phyloP scores from a whole-genome alignment of 2,888 invertebrate genomes.

The Drosophila kanekoi region DNA sequence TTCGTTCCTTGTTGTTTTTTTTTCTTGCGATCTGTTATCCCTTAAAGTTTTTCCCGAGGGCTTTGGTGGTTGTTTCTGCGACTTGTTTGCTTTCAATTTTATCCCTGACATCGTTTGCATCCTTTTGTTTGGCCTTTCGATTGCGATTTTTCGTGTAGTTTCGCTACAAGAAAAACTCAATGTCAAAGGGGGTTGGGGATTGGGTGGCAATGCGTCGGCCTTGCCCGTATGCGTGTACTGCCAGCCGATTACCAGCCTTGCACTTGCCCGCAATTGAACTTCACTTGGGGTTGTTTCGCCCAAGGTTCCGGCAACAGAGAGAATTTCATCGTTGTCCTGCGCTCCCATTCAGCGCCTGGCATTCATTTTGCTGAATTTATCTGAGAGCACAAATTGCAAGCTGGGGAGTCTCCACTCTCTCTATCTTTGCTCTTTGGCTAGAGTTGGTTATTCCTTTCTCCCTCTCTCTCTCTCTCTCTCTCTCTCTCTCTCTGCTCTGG shows the following conservation, averaged over 20 bases:
- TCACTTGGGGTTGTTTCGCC: slow-evolving; percentile 68
- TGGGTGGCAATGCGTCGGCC: slow-evolving; percentile 34
- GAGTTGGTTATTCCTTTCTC: slow-evolving; percentile 33
- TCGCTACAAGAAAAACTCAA: slow-evolving; percentile 5
- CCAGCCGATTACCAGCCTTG: slow-evolving; percentile 52
- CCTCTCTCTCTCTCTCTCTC: background rate
- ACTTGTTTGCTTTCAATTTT: slow-evolving; percentile 70
- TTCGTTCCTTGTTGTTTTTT: background rate
- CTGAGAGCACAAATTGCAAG: slow-evolving; percentile 40
- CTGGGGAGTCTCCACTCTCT: slow-evolving; percentile 1
- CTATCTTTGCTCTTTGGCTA: slow-evolving; percentile 22
- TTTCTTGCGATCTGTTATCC: slow-evolving; percentile 2
- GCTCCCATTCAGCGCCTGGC: slow-evolving; percentile 46
- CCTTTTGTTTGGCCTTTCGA: slow-evolving; percentile 61
- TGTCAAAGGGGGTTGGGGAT: slow-evolving; percentile 9
- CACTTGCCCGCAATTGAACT: slow-evolving; percentile 77
- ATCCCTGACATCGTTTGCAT: slow-evolving; percentile 65
- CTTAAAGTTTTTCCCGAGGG: slow-evolving; percentile 16
- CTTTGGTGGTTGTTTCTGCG: slow-evolving; percentile 39
- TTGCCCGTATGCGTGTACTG: slow-evolving; percentile 47
- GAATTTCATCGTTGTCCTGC: slow-evolving; percentile 5
- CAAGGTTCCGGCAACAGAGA: slow-evolving; percentile 12
- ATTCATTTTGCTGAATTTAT: slow-evolving; percentile 67
- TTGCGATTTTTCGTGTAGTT: slow-evolving; percentile 22
- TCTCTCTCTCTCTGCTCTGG: background rate